Conservation (phyloP, 1,140 invertebrate species). For the Popillia japonica region DNA sequence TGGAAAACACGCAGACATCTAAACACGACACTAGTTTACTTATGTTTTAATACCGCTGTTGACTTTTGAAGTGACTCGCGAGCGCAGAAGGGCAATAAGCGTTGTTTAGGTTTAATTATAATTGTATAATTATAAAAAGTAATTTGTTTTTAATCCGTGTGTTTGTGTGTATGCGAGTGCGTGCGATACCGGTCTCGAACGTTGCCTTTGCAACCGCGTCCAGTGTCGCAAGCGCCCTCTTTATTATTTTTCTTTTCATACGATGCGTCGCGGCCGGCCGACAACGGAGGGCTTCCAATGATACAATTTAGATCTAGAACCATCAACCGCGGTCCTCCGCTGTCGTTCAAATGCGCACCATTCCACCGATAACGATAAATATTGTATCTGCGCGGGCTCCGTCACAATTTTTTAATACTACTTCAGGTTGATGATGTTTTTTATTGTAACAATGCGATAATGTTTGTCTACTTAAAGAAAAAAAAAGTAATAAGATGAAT, state of each 20-base stretch:
- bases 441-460: slow-evolving; percentile 38
- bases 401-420: slow-evolving; percentile 38
- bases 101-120: slow-evolving; percentile 43
- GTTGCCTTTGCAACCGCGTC: slow-evolving; percentile 26
- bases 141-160: slow-evolving; percentile 56
- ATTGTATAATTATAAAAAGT: slow-evolving; percentile 42
- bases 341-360: slow-evolving; percentile 45
- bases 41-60: slow-evolving; percentile 34
- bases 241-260: slow-evolving; percentile 22
- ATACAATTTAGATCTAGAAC: slow-evolving; percentile 12
- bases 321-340: slow-evolving; percentile 37
- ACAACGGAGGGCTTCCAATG: slow-evolving; percentile 33
- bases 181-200: slow-evolving; percentile 35
- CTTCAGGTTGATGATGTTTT: slow-evolving; percentile 39
- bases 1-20: slow-evolving; percentile 23
- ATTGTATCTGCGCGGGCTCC: slow-evolving; percentile 37
- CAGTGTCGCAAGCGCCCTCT: slow-evolving; percentile 34
- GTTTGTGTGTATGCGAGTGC: slow-evolving; percentile 52
- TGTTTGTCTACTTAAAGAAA: slow-evolving; percentile 53
- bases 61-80: slow-evolving; percentile 35
- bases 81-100: slow-evolving; percentile 55
- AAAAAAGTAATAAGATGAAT: slow-evolving; percentile 48
- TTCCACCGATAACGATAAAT: slow-evolving; percentile 35
- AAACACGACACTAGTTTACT: slow-evolving; percentile 38
- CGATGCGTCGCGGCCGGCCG: slow-evolving; percentile 24